Evolutionary conservation across 2,888 invertebrate species (phyloP).

Genomic region (Ornithoptera priamus): DNA sequence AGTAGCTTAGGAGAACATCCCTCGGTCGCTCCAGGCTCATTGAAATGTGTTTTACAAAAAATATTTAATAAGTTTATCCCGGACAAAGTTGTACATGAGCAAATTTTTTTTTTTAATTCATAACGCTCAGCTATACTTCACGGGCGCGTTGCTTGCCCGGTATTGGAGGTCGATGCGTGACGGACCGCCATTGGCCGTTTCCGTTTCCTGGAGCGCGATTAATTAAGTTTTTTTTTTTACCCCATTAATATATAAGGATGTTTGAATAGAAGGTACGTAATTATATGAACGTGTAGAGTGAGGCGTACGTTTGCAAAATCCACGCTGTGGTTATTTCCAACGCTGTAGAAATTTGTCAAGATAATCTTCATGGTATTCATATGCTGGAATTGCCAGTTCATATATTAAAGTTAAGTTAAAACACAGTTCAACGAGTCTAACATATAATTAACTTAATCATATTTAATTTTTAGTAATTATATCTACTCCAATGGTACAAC

Average conservation of each 20-base stretch:
- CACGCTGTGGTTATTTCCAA: background rate
- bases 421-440: too few relatives aligned
- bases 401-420: too few relatives aligned
- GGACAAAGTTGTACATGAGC: conserved; percentile 10
- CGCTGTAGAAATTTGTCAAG: background rate
- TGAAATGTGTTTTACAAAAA: conserved; percentile 13
- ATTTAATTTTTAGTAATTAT: too few relatives aligned
- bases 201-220: conserved; percentile 65
- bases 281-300: background rate
- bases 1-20: background rate
- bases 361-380: background rate
- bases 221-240: conserved; percentile 22
- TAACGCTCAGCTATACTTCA: conserved; percentile 10
- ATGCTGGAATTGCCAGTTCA: too few relatives aligned
- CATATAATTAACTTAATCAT: too few relatives aligned
- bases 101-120: conserved; percentile 12
- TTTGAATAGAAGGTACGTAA: conserved; percentile 5
- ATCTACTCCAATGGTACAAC: too few relatives aligned
- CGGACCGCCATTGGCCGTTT: conserved; percentile 63
- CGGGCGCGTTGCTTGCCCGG: conserved; percentile 8
- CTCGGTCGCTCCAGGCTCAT: conserved; percentile 12
- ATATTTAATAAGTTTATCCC: conserved; percentile 18
- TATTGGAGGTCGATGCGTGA: conserved; percentile 57
- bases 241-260: conserved; percentile 17
- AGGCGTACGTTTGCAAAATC: background rate